Base-by-base conservation (phyloP, 2,797 vertebrate species). In the Nyctalus aviator region DNA sequence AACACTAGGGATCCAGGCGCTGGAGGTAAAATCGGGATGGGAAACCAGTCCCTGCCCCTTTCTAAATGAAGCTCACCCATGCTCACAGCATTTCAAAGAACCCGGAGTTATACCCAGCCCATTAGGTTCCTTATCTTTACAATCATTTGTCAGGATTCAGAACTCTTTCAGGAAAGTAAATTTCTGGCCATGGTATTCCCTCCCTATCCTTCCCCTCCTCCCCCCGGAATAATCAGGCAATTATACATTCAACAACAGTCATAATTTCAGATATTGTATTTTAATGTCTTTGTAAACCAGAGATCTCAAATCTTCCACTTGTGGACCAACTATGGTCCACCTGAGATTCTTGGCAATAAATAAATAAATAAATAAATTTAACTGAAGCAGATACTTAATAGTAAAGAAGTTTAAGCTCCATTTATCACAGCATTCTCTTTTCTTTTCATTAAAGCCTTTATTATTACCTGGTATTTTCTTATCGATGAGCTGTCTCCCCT, bases 21-120 rank as follows among this genome's bases (percentile, higher is more conserved):
- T 83, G 25, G 53, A 96, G 96, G 88, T 69, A 64, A 93, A 95
- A 86, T 91, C 85, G 69, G 84, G 83, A 73, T 64, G 83, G 88
- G 77, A 85, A 77, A 79, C 20, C 17, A 48, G 44, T 50, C 57
- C 1, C 15, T 37, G 82, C 5, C 64, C 81, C 44, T 55, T 82
- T 92, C 77, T 78, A 90, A 95, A 93, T 88, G 88, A 95, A 96
- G 71, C 76, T 94, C 78, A 46, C 35, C 44, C 75, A 55, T 37
- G 78, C 85, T 95, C 85, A 66, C 4, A 71, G 57, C 46, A 78
- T 35, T 46, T 72, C 44, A 69, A 91, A 91, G 41, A 55, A 46
- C 32, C 84, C 0, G 2, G 72, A 8, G 30, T 84, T 64, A 77
- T 14, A n/a, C 7, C 82, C 44, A 44, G 7, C 57, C 48, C 30